Evolutionary conservation across 2,888 invertebrate genomes (phyloP).

Genomic region (Helobdella robusta): DNA sequence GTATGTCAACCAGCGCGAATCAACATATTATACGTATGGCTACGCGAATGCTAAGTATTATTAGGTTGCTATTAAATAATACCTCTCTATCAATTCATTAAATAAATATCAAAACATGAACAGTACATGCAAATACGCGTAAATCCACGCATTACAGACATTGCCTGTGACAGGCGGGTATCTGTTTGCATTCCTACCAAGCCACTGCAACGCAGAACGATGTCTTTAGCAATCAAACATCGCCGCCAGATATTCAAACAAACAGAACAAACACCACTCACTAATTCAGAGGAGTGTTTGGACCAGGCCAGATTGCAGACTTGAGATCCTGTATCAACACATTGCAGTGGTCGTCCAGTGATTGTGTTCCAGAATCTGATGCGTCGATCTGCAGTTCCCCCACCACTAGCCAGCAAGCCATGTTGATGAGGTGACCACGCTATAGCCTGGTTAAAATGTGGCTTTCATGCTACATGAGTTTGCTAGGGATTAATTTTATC

Average conservation of each 20-base stretch:
- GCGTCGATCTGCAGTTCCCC: conserved; percentile 85
- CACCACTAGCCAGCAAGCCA: conserved; percentile 82
- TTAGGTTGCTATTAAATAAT: too few species aligned
- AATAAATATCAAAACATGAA: not conserved
- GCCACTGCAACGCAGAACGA: not conserved
- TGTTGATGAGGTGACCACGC: conserved; percentile 96
- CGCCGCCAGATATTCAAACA: conserved; percentile 6
- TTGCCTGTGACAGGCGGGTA: too few species aligned
- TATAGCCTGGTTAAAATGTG: conserved; percentile 54
- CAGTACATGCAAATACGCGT: not conserved
- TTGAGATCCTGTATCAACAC: conserved; percentile 84
- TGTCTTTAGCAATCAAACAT: too few species aligned
- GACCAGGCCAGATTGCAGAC: conserved; percentile 89
- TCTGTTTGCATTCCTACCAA: not conserved
- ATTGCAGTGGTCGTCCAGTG: conserved; percentile 56
- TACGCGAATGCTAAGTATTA: too few species aligned
- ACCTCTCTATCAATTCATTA: too few species aligned
- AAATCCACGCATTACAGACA: not conserved
- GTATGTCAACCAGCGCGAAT: too few species aligned
- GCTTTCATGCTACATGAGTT: too few species aligned
- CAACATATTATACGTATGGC: too few species aligned
- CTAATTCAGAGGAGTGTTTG: conserved; percentile 79
- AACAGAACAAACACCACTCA: conserved; percentile 47
- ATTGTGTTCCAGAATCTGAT: conserved; percentile 55
- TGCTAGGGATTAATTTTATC: too few species aligned